phyloP scores from a whole-genome alignment of 2,113 vertebrate species.

The Ageneiosus marmoratus region DNA sequence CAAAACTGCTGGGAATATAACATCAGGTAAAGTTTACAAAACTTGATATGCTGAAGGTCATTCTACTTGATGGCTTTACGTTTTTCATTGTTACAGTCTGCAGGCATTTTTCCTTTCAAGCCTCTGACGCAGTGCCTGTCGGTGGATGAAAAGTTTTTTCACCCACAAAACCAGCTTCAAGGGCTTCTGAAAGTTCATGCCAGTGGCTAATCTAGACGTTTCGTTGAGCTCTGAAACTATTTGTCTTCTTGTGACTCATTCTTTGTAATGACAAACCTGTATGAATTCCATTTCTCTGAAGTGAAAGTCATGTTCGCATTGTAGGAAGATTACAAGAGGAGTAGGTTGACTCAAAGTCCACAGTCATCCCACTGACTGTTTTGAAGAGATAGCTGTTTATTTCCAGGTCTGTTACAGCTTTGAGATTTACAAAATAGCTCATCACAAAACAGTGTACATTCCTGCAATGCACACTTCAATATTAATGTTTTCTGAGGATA shows the following conservation, averaged over 20 bases:
- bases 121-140: conserved; percentile 1
- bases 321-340: conserved; percentile 17
- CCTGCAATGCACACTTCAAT: not conserved
- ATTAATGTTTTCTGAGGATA: not conserved
- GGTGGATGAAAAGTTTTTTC: not conserved
- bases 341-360: conserved; percentile 21
- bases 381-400: conserved; percentile 17
- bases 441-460: conserved; percentile 3
- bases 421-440: not conserved
- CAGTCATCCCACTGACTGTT: not conserved
- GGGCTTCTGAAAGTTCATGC: conserved; percentile 31
- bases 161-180: conserved; percentile 19
- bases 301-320: conserved; percentile 40
- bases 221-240: conserved; percentile 38
- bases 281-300: conserved; percentile 38
- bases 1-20: conserved; percentile 66
- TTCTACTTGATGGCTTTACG: not conserved
- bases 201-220: conserved; percentile 15
- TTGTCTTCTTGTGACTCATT: conserved; percentile 37
- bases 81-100: conserved; percentile 11
- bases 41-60: not conserved
- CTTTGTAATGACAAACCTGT: conserved; percentile 24
- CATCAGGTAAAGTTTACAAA: conserved; percentile 65
- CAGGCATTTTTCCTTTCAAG: conserved; percentile 19
- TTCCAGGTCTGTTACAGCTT: conserved; percentile 10